Base-by-base conservation (phyloP, 2,113 vertebrate genomes). In the Tenrec ecaudatus region DNA sequence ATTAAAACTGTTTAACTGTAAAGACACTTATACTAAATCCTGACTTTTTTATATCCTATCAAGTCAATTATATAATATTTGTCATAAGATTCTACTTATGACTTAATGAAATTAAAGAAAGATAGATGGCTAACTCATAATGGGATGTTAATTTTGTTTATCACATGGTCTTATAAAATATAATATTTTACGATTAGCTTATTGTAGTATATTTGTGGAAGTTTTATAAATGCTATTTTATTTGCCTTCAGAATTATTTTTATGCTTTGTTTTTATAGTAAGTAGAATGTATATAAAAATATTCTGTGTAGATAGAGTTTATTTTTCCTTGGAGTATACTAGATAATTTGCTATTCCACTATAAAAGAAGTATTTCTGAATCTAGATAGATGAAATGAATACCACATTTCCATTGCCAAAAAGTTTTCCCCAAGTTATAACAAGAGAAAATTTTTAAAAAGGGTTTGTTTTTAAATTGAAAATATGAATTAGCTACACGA, bases 401-500 rank as follows among this genome's bases (percentile, higher is more conserved):
- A 71, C 6, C 17, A 2, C 75, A 38, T 31, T 11, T 66, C 86
- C 47, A 5, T 6, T 69, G 71, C 23, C 62, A 47, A 47, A 75
- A 62, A 85, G 60, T 25, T 25, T 6, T 62, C 22, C 60, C 82
- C 62, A 90, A 95, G 85, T 92, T 90, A 89, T 64, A 77, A 31
- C 22, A 90, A 69, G 82, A 91, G 92, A 96, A 86, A 78, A 16
- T 62, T 62, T 22, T 14, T 1, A 14, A 79, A 77, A 20, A 66
- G 62, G 23, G 3, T 92, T 36, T 27, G 60, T n/a, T 68, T 73
- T 94, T 68, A 40, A 71, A 40, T 76, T 89, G 73, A 93, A 88
- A 94, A 85, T 96, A 86, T 71, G 64, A 89, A 40, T 75, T 87
- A 79, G 76, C 84, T 92, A 33, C 43, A 86, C 36, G 78, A 43